Percentiles rank a stretch among this genome's conserved stretches.
phyloP scores from a whole-genome alignment of 2,888 invertebrate genomes.

The Eupithecia inturbata region DNA sequence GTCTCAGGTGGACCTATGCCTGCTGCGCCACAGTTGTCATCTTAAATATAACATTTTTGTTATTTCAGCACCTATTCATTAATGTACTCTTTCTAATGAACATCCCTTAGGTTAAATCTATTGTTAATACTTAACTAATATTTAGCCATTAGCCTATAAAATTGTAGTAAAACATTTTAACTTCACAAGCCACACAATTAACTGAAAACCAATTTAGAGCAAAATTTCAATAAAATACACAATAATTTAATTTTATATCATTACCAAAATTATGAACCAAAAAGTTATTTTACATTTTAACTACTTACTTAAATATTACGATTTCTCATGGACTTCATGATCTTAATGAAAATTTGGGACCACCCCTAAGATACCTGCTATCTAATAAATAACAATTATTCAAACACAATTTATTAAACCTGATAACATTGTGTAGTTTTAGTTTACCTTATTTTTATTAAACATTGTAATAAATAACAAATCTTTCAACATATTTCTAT shows the following conservation, averaged over 20 bases:
- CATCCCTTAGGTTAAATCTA: constrained; percentile 34
- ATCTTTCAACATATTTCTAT: background rate
- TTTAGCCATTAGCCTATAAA: constrained; percentile 10
- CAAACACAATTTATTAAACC: background rate
- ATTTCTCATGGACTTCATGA: background rate
- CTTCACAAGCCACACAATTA: background rate
- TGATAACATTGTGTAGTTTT: background rate
- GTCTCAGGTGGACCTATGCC: background rate
- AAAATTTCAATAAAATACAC: background rate
- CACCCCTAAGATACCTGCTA: background rate
- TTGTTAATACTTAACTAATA: background rate
- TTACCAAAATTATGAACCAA: background rate
- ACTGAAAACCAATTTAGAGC: background rate
- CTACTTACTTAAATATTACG: background rate
- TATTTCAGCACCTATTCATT: background rate
- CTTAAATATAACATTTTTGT: background rate
- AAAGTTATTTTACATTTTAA: background rate
- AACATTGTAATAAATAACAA: background rate
- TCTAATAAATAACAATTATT: background rate
- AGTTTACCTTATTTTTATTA: background rate
- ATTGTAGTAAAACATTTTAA: background rate
- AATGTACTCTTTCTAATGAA: constrained; percentile 36
- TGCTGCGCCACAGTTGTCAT: background rate
- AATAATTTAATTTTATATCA: background rate
- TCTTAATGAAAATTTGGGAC: background rate